Base-by-base conservation (phyloP, 2,888 invertebrate genomes). In the Diabrotica balteata region DNA sequence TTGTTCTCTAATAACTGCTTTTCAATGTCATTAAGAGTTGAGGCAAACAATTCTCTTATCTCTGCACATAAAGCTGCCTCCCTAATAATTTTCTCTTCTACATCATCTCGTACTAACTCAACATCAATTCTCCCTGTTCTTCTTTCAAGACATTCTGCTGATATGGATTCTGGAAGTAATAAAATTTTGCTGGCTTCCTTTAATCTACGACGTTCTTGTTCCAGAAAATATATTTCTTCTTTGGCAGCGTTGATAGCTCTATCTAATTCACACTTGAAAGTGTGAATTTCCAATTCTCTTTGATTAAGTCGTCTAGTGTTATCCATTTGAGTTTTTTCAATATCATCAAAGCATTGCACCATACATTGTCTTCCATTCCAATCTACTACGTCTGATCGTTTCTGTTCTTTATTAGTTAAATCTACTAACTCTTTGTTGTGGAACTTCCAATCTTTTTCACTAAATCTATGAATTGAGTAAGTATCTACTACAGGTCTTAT, bases 201-300 rank as follows among this genome's bases (percentile, higher is more conserved):
- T 43, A 93, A 82, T 7, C 92, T 85, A 66, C 88, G 86, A 59
- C 90, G 86, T 77, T 93, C 90, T 63, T 88, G 88, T 82, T 92
- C 92, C 70, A 93, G 83, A 42, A 87, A 81, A 69, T 88, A 86
- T 6, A 93, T 90, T 84, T 94, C 93, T 72, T 91, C 89, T 0
- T 89, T 88, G 72, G 91, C 89, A 0, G 89, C 88, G 68, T 86
- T 86, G 71, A 92, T 89, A 9, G 91, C 88, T 66, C 87, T 86
- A 78, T 93, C 92, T 22, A 94, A 84, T 77, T 93, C 92, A 17
- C 87, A 88, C 84, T 93, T 93, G 91, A 92, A 93, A 74, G 90
- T 87, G 75, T 89, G 89, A 63, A 94, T 86, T 70, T 92, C 90
- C 76, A 87, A 87, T 7, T 90, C 88, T 60, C 93, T 88, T 71